Conservation (phyloP, 2,888 invertebrate species). For the Eupithecia subumbrata region DNA sequence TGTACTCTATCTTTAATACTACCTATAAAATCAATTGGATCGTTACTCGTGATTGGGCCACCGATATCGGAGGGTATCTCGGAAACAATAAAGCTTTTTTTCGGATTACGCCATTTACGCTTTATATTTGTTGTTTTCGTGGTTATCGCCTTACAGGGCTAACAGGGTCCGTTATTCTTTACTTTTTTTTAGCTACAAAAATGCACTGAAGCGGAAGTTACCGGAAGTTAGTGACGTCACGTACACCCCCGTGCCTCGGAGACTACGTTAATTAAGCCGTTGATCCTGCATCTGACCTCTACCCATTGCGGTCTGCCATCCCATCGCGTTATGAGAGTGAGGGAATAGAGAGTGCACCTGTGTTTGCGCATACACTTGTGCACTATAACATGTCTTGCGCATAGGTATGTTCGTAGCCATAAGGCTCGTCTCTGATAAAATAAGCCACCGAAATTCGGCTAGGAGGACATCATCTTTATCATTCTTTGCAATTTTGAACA, state of each 20-base stretch:
- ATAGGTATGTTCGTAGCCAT: too few relatives aligned
- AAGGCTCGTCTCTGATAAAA: background rate
- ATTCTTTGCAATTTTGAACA: background rate
- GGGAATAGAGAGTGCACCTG: background rate
- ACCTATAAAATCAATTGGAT: background rate
- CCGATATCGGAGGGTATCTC: conserved; percentile 52
- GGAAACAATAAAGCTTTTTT: conserved; percentile 58
- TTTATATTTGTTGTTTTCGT: conserved; percentile 23
- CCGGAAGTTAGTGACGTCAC: background rate
- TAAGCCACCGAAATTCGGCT: background rate
- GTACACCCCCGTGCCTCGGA: background rate
- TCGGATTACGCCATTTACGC: conserved; percentile 23
- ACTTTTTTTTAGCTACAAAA: background rate
- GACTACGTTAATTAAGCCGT: background rate
- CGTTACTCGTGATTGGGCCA: conserved; percentile 19
- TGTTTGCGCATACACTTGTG: too few relatives aligned
- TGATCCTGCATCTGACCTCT: background rate
- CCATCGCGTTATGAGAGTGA: background rate
- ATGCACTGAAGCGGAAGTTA: background rate
- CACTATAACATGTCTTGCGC: background rate
- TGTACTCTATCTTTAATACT: background rate
- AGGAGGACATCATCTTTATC: background rate
- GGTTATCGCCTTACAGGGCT: conserved; percentile 16
- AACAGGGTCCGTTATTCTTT: background rate
- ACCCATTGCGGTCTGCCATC: background rate